Evolutionary conservation across 2,113 vertebrate species (phyloP).

Genomic region (Sapayoa aenigma): DNA sequence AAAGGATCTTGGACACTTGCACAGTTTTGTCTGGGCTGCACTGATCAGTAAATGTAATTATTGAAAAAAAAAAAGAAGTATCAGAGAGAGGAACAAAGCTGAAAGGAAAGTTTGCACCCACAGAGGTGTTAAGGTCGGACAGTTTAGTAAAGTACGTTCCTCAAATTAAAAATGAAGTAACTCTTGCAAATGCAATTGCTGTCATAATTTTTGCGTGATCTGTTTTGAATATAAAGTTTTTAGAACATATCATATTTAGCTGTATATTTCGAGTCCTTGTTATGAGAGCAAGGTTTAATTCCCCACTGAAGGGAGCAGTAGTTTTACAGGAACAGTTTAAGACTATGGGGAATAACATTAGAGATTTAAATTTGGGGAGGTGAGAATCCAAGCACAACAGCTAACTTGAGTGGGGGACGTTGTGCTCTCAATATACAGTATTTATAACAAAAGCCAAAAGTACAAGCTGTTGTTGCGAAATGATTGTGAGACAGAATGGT

Average conservation of each 20-base stretch:
- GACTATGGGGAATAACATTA: not conserved
- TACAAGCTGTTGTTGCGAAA: not conserved
- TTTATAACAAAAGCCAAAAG: not conserved
- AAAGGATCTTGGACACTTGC: not conserved
- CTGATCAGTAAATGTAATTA: not conserved
- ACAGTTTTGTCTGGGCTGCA: not conserved
- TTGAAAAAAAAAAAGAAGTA: not conserved
- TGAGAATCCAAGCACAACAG: not conserved
- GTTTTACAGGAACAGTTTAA: not conserved
- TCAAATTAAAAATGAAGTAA: not conserved
- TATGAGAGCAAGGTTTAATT: not conserved
- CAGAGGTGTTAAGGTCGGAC: not conserved
- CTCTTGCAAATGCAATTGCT: not conserved
- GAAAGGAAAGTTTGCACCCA: not conserved
- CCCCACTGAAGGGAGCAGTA: not conserved
- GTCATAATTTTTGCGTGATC: not conserved
- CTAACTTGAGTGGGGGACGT: not conserved
- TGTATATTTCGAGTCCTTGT: not conserved
- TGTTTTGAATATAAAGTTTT: not conserved
- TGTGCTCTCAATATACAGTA: not conserved
- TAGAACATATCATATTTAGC: not conserved
- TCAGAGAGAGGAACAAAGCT: not conserved
- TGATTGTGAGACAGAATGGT: not conserved
- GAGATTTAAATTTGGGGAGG: not conserved
- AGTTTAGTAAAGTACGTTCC: not conserved